Evolutionary conservation across 2,888 invertebrate species (phyloP), one percentile per base, ranked within the genome.

Genomic region (Norana najaformis): DNA sequence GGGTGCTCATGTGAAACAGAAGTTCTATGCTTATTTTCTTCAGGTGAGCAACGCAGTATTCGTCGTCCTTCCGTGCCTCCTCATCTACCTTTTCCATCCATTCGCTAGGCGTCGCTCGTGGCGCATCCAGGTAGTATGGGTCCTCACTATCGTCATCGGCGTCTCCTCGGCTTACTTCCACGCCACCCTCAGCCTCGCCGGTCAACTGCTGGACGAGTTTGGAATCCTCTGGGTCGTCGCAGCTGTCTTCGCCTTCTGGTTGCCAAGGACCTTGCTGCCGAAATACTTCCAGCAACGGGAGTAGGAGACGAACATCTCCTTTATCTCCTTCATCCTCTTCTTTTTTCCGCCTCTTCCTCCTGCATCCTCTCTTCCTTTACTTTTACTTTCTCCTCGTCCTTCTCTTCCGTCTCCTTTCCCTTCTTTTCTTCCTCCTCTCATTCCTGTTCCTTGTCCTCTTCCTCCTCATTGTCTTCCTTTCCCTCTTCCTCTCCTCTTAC

Each of bases 131-230:
- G 93, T 97, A 34, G 96, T 97, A 85, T 97, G 97, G 97, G 95
- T 96, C 30, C 94, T 97, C 90, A 94, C 97, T 90, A 96, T 97
- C 95, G 96, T 97, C 85, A 97, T 97, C 89, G 97, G 97, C 13
- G 93, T 97, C 1, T 96, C 97, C 93, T 97, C 97, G 53, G 97
- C 97, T 91, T 97, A 97, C 94, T 97, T 97, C 94, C 97, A 97
- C 95, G 97, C 97, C 18, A 97, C 97, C 11, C 95, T 97, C 82
- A 97, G 97, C 93, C 95, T 97, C 93, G 96, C 97, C 92, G 97
- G 97, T 38, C 97, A 97, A 95, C 95, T 97, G 47, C 95, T 97
- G 90, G 97, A 97, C 95, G 97, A 97, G 94, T 95, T 97, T 92
- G 96, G 97, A 88, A 97, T 97, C 93, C 94, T 97, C 89, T 97